Conservation (phyloP, 2,888 invertebrate species). For the Papilio gigon region DNA sequence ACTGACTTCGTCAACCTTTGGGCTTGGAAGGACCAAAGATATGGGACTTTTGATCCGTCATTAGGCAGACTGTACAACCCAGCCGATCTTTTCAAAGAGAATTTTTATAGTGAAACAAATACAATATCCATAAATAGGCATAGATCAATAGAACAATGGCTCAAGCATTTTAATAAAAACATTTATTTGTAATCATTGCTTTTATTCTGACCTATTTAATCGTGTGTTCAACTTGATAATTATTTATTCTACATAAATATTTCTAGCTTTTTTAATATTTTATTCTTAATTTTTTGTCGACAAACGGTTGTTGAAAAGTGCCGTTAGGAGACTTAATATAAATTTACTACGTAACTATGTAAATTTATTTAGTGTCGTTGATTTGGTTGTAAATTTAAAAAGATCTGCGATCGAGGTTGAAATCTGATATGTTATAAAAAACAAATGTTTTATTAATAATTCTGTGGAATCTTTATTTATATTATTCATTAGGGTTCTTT, state of each 20-base stretch:
- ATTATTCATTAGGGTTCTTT: not conserved
- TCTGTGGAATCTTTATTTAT: not conserved
- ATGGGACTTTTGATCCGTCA: no score
- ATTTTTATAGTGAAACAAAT: no score
- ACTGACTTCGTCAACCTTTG: slow-evolving; percentile 34
- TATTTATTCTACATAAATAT: not conserved
- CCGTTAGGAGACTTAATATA: not conserved
- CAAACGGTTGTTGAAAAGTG: slow-evolving; percentile 10
- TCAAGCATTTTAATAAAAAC: not conserved
- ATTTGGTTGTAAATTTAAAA: slow-evolving; percentile 5
- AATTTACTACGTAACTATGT: slow-evolving; percentile 11
- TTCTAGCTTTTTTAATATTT: not conserved
- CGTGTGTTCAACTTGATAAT: not conserved
- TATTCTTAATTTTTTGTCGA: not conserved
- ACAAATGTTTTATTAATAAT: not conserved
- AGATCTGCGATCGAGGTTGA: not conserved
- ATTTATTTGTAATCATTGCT: not conserved
- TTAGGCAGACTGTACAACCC: no score
- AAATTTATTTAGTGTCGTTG: slow-evolving; percentile 2
- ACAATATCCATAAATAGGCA: no score
- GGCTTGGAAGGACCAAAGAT: slow-evolving; percentile 40
- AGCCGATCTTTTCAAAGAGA: no score
- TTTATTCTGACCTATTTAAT: not conserved
- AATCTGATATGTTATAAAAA: not conserved
- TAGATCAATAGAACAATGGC: not conserved